Evolutionary conservation across 2,888 invertebrate genomes (phyloP), one percentile per base, ranked within the genome.

Genomic region (Dolichomitus sp.): DNA sequence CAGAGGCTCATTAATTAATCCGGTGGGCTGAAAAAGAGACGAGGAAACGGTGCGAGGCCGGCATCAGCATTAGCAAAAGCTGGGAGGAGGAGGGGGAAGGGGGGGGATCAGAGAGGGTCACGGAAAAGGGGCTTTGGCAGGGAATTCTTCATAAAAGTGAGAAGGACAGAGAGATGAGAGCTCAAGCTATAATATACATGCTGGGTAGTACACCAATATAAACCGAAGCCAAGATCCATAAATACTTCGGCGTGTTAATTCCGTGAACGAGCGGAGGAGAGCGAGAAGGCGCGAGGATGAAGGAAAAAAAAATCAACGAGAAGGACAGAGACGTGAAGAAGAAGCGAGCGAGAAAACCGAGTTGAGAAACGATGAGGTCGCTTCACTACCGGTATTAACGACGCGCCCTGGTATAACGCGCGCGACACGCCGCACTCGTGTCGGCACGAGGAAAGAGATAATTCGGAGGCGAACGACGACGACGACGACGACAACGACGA

Each of bases 361-460:
- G 72, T 61, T 63, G 65, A 52, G 70, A 70, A 75, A 74, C 69
- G 61, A 66, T 61, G 83, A 83, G 83, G 80, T 83, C 85, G 81
- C 83, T 74, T 83, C 88, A 92, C 92, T 92, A 92, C 92, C 89
- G 92, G 92, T 92, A 92, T 92, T 92, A 91, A 91, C 91, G 77
- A 83, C 78, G 66, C 52, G 74, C 54, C 74, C 75, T 70, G 45
- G 69, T 81, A 81, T 80, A 81, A 83, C 73, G 81, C 63, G 59
- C 73, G 77, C 83, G 85, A 85, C 85, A 85, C 70, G 76, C 81
- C 81, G 72, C 76, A 83, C 81, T 80, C 82, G 79, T 79, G 84
- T 84, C 79, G 82, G 82, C 79, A 66, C 45, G 73, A 75, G 78
- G 81, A 84, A 76, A 77, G 68, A 79, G 75, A 84, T 79, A 72